phyloP scores from a whole-genome alignment of 2,113 vertebrate species.

The Ibidorhyncha struthersii region DNA sequence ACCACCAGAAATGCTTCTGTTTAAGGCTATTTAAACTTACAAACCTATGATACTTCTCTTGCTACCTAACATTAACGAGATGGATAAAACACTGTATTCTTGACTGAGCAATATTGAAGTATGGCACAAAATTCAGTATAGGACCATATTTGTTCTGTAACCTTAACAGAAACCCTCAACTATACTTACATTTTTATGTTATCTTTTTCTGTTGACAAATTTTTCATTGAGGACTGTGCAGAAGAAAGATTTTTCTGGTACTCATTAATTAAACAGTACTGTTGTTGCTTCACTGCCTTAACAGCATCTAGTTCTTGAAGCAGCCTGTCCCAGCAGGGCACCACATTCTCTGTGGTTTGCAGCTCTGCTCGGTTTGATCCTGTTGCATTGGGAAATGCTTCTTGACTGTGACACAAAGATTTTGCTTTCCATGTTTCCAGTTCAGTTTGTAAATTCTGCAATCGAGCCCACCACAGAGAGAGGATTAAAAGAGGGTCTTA shows the following conservation, averaged over 20 bases:
- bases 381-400: not conserved
- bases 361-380: conserved; percentile 31
- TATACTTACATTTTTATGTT: conserved; percentile 84
- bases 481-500: not conserved
- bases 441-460: conserved; percentile 69
- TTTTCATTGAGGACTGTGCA: conserved; percentile 70
- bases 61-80: not conserved
- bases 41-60: not conserved
- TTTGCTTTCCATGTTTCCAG: conserved; percentile 64
- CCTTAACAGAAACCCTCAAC: not conserved
- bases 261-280: conserved; percentile 75
- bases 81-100: not conserved
- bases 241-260: conserved; percentile 74
- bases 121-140: not conserved
- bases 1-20: not conserved
- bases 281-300: conserved; percentile 79
- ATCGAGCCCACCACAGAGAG: not conserved
- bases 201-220: conserved; percentile 77
- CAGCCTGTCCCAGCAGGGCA: conserved; percentile 75
- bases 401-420: not conserved
- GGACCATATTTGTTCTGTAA: not conserved
- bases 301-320: conserved; percentile 77
- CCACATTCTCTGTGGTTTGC: not conserved
- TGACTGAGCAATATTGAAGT: not conserved
- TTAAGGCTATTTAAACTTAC: not conserved